These are phyloP conservation scores for Blera fallax DNA, from an alignment of 2,888 invertebrate genomes.

Conservation along the genomic window DNA sequence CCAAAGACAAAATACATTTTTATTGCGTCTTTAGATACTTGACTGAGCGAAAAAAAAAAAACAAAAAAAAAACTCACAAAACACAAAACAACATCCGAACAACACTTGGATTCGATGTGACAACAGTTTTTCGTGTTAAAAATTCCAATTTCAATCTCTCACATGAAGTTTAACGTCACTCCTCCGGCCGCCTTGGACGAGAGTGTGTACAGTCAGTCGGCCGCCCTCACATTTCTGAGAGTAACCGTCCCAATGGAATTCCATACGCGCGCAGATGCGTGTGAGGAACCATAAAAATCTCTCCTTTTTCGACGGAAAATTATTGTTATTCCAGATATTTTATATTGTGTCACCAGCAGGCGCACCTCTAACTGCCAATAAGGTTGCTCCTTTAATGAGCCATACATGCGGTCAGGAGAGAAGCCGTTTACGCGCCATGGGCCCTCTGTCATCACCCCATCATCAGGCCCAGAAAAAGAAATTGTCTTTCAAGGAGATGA, in stretches of 20 bases:
- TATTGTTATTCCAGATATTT: slow-evolving; percentile 44
- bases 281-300: slow-evolving; percentile 18
- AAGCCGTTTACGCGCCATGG: background rate
- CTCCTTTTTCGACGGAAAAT: slow-evolving; percentile 11
- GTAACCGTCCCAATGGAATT: slow-evolving; percentile 41
- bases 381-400: slow-evolving; percentile 60
- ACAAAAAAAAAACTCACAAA: background rate
- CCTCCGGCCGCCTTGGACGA: background rate
- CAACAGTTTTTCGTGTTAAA: slow-evolving; percentile 43
- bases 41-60: background rate
- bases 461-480: slow-evolving; percentile 1
- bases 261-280: background rate
- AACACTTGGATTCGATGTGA: slow-evolving; percentile 37
- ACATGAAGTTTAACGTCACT: background rate
- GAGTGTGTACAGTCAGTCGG: background rate
- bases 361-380: slow-evolving; percentile 46
- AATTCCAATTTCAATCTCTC: slow-evolving; percentile 43
- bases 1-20: slow-evolving; percentile 48
- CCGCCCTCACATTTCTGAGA: slow-evolving; percentile 18
- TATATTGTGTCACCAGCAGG: slow-evolving; percentile 47
- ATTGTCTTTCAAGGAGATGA: slow-evolving; percentile 33
- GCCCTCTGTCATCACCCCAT: slow-evolving; percentile 40
- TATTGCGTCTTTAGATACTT: slow-evolving; percentile 37
- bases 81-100: background rate
- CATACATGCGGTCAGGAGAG: slow-evolving; percentile 11